Base-by-base conservation (phyloP, 1,140 invertebrate genomes). In the Myzus persicae region DNA sequence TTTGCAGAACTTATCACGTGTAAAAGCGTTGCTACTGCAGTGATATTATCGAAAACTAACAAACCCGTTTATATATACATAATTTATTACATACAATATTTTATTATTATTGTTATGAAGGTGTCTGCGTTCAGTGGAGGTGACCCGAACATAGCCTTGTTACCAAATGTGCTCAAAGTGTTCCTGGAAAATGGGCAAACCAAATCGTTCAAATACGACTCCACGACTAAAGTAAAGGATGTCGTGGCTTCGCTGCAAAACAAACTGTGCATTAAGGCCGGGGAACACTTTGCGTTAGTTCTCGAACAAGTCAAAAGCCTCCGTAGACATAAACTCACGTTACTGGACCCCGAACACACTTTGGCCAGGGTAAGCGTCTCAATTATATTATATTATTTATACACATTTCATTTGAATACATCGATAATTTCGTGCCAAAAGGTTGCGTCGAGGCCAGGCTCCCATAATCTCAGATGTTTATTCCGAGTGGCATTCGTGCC, bases 121-220 rank as follows among this genome's bases (percentile, higher is more conserved):
- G 97, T 97, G 20, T 97, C 97, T 40, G 94, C 97, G 3, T 97
- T 97, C 95, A 97, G 97, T 5, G 97, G 98, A 94, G 96, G 97
- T 3, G 97, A 98, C 94, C 96, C 97, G 84, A 97, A 97, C 94
- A 96, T 98, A 59, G 97, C 98, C 31, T 97, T 98, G 51, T 98
- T 99, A 97, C 98, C 98, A 24, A 99, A 98, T 95, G 98, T 99
- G 22, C 96, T 99, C 44, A 98, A 99, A 95, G 98, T 98, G 59
- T 99, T 98, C 95, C 96, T 99, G 44, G 98, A 99, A 95, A 99
- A 99, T 95, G 98, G 98, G 7, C 98, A 99, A 95, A 99, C 98
- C 8, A 99, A 99, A 95, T 98, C 98, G n/a, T 99, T 99, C 95
- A 99, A 99, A 95, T 99, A 99, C 95, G 98, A 99, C 95, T 96